A percentile compares a stretch with the other conserved stretches of the same genome.
Conservation (phyloP, 2,113 vertebrate genomes). For the Spizaetus ornatus region DNA sequence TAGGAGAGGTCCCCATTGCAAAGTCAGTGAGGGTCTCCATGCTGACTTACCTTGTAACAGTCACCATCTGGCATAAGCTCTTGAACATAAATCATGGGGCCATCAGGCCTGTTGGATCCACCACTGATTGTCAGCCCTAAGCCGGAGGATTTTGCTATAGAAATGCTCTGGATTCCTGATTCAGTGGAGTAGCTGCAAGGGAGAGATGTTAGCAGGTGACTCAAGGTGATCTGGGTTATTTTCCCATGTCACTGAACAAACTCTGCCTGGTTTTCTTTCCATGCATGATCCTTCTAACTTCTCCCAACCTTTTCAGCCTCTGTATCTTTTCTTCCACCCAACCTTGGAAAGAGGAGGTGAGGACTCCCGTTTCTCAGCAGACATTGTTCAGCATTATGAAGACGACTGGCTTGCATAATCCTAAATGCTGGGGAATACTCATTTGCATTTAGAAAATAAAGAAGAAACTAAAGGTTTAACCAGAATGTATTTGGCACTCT, state of each 20-base stretch:
- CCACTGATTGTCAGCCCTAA: conserved; percentile 83
- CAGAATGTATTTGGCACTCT: background rate
- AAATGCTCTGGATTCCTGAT: conserved; percentile 85
- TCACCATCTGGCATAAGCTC: conserved; percentile 86
- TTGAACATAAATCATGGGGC: conserved; percentile 86
- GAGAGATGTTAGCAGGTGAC: conserved; percentile 4
- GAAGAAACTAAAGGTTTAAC: background rate
- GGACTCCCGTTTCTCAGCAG: background rate
- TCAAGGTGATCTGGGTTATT: background rate
- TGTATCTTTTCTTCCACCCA: background rate
- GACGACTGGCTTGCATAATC: background rate
- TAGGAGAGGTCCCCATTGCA: background rate
- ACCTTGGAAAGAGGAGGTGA: background rate
- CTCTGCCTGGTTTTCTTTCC: background rate
- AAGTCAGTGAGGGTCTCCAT: background rate
- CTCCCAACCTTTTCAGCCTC: background rate
- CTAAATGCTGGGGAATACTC: background rate
- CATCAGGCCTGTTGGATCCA: conserved; percentile 84
- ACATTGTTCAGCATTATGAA: background rate
- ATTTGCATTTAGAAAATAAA: background rate
- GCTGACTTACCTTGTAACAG: conserved; percentile 74
- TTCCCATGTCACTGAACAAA: background rate
- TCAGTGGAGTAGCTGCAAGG: conserved; percentile 76
- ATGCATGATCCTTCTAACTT: background rate
- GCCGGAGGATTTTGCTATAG: conserved; percentile 76